Percentiles rank a stretch among this genome's conserved stretches.
Evolutionary conservation across 2,113 vertebrate genomes (phyloP).

Genomic region (Micronisus gabar): DNA sequence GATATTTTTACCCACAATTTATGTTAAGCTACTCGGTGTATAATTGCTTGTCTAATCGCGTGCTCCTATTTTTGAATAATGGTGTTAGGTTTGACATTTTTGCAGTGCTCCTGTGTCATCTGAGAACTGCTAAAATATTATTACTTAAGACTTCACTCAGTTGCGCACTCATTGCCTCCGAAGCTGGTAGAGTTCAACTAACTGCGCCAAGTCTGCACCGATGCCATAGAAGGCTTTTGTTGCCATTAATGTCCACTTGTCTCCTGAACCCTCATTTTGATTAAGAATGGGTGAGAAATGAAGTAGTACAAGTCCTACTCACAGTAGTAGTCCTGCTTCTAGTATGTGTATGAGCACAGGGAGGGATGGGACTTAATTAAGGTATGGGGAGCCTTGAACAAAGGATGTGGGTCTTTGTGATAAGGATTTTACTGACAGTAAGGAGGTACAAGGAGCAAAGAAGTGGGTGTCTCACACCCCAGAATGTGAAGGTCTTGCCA

Average conservation of each 20-base stretch:
- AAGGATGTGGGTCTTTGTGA: not conserved
- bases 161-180: not conserved
- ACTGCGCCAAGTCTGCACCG: not conserved
- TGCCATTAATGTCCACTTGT: not conserved
- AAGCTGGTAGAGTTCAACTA: not conserved
- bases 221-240: not conserved
- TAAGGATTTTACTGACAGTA: not conserved
- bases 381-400: rapidly evolving
- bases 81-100: slow-evolving; percentile 40
- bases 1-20: slow-evolving; percentile 68
- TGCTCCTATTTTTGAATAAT: slow-evolving; percentile 50
- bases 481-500: not conserved
- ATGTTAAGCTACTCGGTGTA: slow-evolving; percentile 64
- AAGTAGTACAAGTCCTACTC: not conserved
- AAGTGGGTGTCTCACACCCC: not conserved
- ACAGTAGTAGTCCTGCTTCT: not conserved
- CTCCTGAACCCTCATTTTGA: not conserved
- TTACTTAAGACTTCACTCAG: not conserved
- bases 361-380: not conserved
- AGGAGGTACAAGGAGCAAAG: not conserved
- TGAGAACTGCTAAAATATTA: slow-evolving; percentile 19
- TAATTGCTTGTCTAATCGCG: slow-evolving; percentile 66
- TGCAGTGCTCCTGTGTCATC: slow-evolving; percentile 34
- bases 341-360: not conserved
- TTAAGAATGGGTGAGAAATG: not conserved